Evolutionary conservation across 2,797 vertebrate species (phyloP).

Genomic region (Ciconia nigra): DNA sequence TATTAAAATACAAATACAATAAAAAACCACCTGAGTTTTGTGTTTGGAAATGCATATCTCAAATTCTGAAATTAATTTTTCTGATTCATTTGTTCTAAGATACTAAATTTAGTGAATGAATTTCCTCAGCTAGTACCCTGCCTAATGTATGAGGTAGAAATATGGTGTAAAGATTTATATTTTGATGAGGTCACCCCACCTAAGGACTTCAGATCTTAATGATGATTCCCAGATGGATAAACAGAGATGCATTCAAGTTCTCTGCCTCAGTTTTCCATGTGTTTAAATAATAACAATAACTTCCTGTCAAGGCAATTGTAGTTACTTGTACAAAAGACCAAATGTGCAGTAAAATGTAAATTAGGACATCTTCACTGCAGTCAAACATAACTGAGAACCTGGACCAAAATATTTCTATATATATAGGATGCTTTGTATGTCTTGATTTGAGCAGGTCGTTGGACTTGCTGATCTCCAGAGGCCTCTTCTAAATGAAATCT

Average conservation of each 20-base stretch:
- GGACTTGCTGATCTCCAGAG: neutral
- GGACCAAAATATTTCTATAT: neutral
- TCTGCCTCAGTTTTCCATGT: neutral
- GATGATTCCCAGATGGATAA: neutral
- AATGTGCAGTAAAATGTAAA: neutral
- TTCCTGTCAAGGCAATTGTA: neutral
- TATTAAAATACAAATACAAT: neutral
- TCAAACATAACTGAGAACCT: neutral
- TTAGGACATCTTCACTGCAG: neutral
- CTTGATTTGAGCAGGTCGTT: neutral
- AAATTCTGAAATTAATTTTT: conserved; percentile 56
- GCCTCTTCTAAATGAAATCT: neutral
- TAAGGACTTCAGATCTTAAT: neutral
- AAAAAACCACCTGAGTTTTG: conserved; percentile 19
- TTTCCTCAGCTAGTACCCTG: neutral
- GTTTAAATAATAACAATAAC: neutral
- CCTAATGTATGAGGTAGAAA: neutral
- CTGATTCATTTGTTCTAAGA: conserved; percentile 50
- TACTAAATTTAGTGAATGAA: conserved; percentile 15
- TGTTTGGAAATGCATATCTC: conserved; percentile 23
- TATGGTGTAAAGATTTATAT: neutral
- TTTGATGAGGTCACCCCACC: neutral
- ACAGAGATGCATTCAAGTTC: neutral
- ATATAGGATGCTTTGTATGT: neutral
- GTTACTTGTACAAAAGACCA: neutral